These are phyloP conservation scores for human (Homo sapiens) DNA, from an alignment of 2,113 vertebrate species.

Conservation along the genomic window DNA sequence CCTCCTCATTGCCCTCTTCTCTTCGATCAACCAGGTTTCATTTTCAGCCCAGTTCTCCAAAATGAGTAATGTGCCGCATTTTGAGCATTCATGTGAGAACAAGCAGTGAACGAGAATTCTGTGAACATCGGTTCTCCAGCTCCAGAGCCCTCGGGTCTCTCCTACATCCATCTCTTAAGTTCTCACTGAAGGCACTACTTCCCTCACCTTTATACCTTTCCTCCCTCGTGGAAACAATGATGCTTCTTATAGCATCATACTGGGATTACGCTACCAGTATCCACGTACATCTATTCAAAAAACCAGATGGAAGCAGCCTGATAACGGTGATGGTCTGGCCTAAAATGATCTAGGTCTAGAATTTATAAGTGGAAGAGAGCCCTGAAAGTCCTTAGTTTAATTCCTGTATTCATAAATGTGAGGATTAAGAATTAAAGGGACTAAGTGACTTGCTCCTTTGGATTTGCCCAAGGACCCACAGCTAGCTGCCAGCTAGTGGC, in stretches of 20 bases:
- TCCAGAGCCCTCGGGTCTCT: background rate
- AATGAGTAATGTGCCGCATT: accelerated
- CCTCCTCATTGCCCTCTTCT: background rate
- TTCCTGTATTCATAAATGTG: background rate
- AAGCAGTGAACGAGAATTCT: no score
- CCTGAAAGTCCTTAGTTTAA: background rate
- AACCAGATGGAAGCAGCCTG: background rate
- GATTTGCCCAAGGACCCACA: background rate
- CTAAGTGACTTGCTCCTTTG: background rate
- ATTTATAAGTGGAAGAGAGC: background rate
- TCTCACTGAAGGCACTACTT: background rate
- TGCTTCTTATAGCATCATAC: background rate
- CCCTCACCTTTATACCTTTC: background rate
- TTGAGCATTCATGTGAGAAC: accelerated
- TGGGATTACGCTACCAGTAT: background rate
- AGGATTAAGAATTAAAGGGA: background rate
- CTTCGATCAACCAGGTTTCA: background rate
- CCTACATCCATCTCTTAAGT: background rate
- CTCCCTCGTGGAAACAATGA: background rate
- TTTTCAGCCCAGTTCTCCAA: background rate
- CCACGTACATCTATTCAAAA: background rate
- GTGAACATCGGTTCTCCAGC: background rate
- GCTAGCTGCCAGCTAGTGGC: background rate
- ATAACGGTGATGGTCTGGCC: background rate
- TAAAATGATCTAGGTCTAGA: background rate